phyloP scores from a whole-genome alignment of 23 tunicate genomes.

The Botrylloides violaceus region DNA sequence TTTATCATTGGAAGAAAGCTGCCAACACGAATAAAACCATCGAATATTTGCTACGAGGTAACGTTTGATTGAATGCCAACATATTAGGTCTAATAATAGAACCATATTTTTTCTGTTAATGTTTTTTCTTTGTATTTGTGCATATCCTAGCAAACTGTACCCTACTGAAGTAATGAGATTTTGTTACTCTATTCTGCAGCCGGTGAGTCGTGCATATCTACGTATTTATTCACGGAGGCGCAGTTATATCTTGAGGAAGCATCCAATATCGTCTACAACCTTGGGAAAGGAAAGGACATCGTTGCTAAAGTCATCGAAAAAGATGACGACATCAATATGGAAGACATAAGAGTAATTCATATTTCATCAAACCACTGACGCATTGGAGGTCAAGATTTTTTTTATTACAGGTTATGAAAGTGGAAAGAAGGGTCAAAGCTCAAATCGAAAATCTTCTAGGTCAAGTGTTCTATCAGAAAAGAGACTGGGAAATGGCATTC shows the following conservation, averaged over 20 bases:
- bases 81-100: too few species aligned
- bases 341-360: conserved; percentile 37
- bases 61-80: too few species aligned
- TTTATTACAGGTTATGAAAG: conserved; percentile 43
- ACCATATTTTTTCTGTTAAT: too few species aligned
- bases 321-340: conserved; percentile 33
- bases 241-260: conserved; percentile 42
- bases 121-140: too few species aligned
- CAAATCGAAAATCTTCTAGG: conserved; percentile 47
- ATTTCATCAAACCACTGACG: too few species aligned
- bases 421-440: conserved; percentile 43
- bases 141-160: too few species aligned
- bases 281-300: conserved; percentile 63
- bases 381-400: too few species aligned
- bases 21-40: conserved; percentile 65
- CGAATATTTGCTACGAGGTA: conserved; percentile 53
- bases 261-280: conserved; percentile 45
- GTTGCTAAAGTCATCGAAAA: conserved; percentile 50
- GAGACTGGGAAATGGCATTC: conserved; percentile 33
- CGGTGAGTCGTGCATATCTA: conserved; percentile 65
- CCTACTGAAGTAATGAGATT: too few species aligned
- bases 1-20: conserved; percentile 69
- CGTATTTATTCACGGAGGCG: conserved; percentile 21
- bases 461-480: conserved; percentile 57
- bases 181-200: conserved; percentile 47